These are phyloP conservation scores for Pseudorasbora parva DNA, from an alignment of 2,113 vertebrate species.

Conservation along the genomic window DNA sequence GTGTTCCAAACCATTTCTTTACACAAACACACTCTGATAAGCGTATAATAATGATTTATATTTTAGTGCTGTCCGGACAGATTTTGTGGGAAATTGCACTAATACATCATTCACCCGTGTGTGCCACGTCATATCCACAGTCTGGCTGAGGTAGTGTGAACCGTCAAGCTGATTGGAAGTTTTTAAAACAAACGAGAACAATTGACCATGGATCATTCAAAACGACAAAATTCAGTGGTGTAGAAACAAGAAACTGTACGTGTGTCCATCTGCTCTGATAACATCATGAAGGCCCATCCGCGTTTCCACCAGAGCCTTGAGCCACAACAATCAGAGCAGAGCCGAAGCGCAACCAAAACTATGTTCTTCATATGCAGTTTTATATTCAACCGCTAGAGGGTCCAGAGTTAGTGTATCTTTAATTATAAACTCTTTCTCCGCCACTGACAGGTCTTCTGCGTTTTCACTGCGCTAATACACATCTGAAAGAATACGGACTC, in stretches of 20 bases:
- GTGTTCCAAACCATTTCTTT: too few species aligned
- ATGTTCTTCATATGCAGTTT: neutral
- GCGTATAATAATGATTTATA: too few species aligned
- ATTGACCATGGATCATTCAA: neutral
- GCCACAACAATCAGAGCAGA: neutral
- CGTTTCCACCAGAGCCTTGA: neutral
- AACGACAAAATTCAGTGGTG: neutral
- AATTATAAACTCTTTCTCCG: neutral
- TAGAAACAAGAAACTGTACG: neutral
- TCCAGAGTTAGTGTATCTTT: neutral
- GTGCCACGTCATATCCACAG: neutral
- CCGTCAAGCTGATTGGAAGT: neutral
- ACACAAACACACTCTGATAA: too few species aligned
- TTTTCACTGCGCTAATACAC: too few species aligned
- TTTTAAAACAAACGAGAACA: neutral
- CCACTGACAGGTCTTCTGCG: too few species aligned
- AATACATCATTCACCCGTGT: neutral
- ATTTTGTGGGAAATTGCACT: neutral
- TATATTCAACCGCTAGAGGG: neutral
- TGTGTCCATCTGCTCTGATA: neutral
- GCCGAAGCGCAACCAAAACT: neutral
- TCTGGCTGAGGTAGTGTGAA: neutral
- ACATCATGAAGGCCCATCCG: neutral
- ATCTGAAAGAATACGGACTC: too few species aligned
- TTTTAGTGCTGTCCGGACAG: neutral